Base-by-base conservation (phyloP, 2,888 invertebrate genomes). In the Danaus chrysippus region DNA sequence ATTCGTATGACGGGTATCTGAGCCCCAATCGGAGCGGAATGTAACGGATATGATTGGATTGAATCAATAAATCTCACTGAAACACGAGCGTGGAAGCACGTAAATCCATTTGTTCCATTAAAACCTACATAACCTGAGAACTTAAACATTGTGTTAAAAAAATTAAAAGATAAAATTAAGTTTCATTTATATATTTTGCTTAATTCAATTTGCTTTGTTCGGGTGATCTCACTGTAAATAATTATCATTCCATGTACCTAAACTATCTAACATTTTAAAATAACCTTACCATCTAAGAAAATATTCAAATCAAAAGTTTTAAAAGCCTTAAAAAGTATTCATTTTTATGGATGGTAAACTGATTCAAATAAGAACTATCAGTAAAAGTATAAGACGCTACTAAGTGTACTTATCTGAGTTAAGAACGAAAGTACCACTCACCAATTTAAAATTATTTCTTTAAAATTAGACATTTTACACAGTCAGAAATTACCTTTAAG, bases 31-130 rank as follows among this genome's bases (percentile, higher is more conserved):
- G 53, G 58, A 68, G 66, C 63, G 66, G 60, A 64, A 70, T 68
- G 64, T 67, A 56, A 62, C 64, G 64, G 62, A 69, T 66, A 70
- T 70, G 70, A 71, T 70, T 67, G 64, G 65, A 63, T 68, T 63
- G 68, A 66, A 62, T 70, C 70, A 69, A 69, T 70, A 71, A 67
- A 67, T 65, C 66, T 61, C 49, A 58, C 66, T 66, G 67, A 67
- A 66, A 65, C 62, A 63, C 42, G 62, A 54, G 42, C 60, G 61
- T 64, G 63, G 54, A 59, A 61, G 65, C 65, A 59, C 62, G 63
- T 71, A 68, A 69, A 66, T 70, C 65, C 66, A 67, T 71, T 66
- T 67, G 66, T 55, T 53, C 62, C 58, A 60, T 60, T 43, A 62
- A 69, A 65, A 60, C 59, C 61, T 62, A 66, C 58, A 54, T 61